Evolutionary conservation across 2,888 invertebrate species (phyloP).

Genomic region (Helleia helle): DNA sequence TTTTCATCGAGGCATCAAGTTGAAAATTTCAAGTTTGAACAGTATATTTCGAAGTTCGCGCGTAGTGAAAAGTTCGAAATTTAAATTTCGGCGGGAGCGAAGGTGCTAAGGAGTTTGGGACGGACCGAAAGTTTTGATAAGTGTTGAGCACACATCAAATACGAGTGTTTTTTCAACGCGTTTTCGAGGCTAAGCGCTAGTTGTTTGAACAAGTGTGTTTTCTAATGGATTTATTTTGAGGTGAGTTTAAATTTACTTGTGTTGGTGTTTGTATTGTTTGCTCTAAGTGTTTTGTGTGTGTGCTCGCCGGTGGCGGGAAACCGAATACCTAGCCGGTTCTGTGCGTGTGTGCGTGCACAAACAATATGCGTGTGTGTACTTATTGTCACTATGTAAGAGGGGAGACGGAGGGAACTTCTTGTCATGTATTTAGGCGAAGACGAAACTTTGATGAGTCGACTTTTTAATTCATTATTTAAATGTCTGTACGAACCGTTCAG

Average conservation of each 20-base stretch:
- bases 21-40: too few species aligned
- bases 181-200: conserved; percentile 74
- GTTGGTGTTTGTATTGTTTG: conserved; percentile 73
- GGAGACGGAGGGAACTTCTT: conserved; percentile 66
- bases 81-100: conserved; percentile 51
- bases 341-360: conserved; percentile 57
- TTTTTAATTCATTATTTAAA: conserved; percentile 55
- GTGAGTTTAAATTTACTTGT: conserved; percentile 74
- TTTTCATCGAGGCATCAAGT: too few species aligned
- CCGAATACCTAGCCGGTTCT: conserved; percentile 67
- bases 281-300: conserved; percentile 67
- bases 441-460: conserved; percentile 63
- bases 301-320: conserved; percentile 71
- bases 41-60: conserved; percentile 4
- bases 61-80: conserved; percentile 31
- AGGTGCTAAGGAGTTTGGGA: conserved; percentile 44
- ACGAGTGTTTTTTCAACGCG: conserved; percentile 72
- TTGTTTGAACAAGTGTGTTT: conserved; percentile 75
- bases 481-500: neutral
- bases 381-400: conserved; percentile 70
- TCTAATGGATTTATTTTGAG: conserved; percentile 75
- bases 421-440: conserved; percentile 72
- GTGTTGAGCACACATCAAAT: conserved; percentile 64
- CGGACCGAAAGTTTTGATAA: conserved; percentile 67
- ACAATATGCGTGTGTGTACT: conserved; percentile 53